Evolutionary conservation across 2,888 invertebrate genomes (phyloP), one percentile per base, ranked within the genome.

Genomic region (Diloba caeruleocephala): DNA sequence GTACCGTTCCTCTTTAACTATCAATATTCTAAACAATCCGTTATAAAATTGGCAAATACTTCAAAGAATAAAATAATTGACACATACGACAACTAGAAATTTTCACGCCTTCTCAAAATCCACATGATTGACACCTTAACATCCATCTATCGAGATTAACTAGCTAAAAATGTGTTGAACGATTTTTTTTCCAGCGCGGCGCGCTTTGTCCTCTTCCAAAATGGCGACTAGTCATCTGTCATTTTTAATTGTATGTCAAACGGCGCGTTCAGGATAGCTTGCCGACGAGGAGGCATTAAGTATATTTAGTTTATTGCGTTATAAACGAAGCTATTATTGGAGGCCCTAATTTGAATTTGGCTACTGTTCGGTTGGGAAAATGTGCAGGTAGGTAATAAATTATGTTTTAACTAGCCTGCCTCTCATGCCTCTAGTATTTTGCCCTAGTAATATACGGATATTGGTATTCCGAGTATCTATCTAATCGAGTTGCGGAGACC

Each of bases 211-310:
- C 78, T 53, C 46, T 64, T 75, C 61, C 87, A 90, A 90, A 79
- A 89, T 90, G 90, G 90, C 89, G 82, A 42, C 71, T 44, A 71
- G 77, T 88, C 91, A 92, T 92, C 90, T 89, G 91, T 92, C 92
- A 92, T 91, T 92, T 92, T 91, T 92, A 92, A 92, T 92, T 92
- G 91, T 85, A 82, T 90, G 92, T 92, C 92, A 90, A 87, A 87
- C 79, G 82, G 78, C 68, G 68, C 70, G 70, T 71, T 70, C 67
- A 54, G 54, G 56, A 44, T 41, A 39, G 59, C 36, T 54, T 60
- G 68, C 61, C 63, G 63, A 62, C 85, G 90, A 88, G 82, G 81
- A 81, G 79, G 82, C 82, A 88, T 85, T 78, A 82, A 62, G 81
- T 89, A 90, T 90, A 89, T 90, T 91, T 89, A 90, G 91, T 91